phyloP scores from a whole-genome alignment of 2,113 vertebrate species.

The Lamprotornis superbus region DNA sequence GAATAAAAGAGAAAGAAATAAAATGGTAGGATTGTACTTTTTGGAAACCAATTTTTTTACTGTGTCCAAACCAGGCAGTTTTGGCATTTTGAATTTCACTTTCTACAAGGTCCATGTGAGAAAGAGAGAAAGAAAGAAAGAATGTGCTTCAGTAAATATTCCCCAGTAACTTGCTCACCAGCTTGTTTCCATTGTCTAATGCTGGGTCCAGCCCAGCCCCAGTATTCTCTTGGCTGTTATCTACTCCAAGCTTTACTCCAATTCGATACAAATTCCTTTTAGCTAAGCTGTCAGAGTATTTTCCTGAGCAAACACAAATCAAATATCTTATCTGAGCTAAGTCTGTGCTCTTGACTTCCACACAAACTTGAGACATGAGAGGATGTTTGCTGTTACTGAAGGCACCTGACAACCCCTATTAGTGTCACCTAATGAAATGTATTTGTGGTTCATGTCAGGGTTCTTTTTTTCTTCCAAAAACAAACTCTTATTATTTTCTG shows the following conservation, averaged over 20 bases:
- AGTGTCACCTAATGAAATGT: slow-evolving; percentile 31
- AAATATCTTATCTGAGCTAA: slow-evolving; percentile 2
- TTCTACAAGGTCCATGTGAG: background rate
- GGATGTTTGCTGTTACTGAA: slow-evolving; percentile 22
- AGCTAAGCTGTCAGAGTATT: slow-evolving; percentile 29
- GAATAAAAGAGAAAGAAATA: background rate
- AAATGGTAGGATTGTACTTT: background rate
- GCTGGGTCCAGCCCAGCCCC: background rate
- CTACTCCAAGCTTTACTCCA: slow-evolving; percentile 26
- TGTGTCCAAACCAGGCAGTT: background rate
- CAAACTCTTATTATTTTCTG: background rate
- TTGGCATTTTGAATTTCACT: background rate
- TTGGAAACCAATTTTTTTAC: background rate
- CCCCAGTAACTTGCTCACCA: background rate
- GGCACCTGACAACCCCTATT: background rate
- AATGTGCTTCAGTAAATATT: background rate
- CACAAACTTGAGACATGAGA: slow-evolving; percentile 3
- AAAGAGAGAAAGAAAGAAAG: background rate
- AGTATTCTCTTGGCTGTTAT: background rate
- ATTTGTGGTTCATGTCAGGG: background rate
- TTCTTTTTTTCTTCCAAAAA: background rate
- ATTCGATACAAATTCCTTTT: slow-evolving; percentile 27
- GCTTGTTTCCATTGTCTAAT: background rate
- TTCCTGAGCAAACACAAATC: slow-evolving; percentile 37
- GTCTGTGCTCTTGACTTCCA: slow-evolving; percentile 9